These are phyloP conservation scores for Anthrax anthrax DNA, from an alignment of 2,888 invertebrate genomes.

Conservation along the genomic window DNA sequence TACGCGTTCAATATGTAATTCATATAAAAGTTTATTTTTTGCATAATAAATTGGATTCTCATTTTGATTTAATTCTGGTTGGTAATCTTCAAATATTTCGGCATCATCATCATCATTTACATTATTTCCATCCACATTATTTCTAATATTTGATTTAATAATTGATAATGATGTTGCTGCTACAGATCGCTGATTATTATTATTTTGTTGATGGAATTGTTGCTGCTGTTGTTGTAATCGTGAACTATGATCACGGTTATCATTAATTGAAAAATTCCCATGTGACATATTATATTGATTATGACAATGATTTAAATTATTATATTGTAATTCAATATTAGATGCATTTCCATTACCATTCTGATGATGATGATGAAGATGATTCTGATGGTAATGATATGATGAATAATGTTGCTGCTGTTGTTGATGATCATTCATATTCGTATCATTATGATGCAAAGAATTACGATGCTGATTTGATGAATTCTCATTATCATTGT, in stretches of 20 bases:
- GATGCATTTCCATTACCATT: slow-evolving; percentile 3
- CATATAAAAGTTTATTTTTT: slow-evolving; percentile 71
- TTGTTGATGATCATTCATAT: not conserved
- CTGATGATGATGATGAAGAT: not conserved
- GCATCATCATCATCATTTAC: slow-evolving; percentile 7
- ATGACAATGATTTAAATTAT: too few relatives aligned
- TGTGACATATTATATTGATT: too few relatives aligned
- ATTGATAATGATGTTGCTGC: slow-evolving; percentile 1
- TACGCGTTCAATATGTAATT: slow-evolving; percentile 66
- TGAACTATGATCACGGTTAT: slow-evolving; percentile 13
- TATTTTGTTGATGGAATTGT: too few relatives aligned
- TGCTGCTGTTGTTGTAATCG: slow-evolving; percentile 17
- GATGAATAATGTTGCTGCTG: not conserved
- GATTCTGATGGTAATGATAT: not conserved
- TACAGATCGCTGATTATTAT: too few relatives aligned
- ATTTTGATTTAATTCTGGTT: slow-evolving; percentile 58
- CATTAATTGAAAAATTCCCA: not conserved
- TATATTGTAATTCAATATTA: slow-evolving; percentile 17
- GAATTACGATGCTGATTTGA: not conserved
- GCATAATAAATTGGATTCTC: slow-evolving; percentile 80
- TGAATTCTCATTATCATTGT: not conserved
- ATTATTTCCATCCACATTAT: not conserved
- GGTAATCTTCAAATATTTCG: slow-evolving; percentile 35
- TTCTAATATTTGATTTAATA: too few relatives aligned
- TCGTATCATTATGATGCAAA: not conserved